Conservation (phyloP, 2,113 vertebrate species). For the Pavo muticus region DNA sequence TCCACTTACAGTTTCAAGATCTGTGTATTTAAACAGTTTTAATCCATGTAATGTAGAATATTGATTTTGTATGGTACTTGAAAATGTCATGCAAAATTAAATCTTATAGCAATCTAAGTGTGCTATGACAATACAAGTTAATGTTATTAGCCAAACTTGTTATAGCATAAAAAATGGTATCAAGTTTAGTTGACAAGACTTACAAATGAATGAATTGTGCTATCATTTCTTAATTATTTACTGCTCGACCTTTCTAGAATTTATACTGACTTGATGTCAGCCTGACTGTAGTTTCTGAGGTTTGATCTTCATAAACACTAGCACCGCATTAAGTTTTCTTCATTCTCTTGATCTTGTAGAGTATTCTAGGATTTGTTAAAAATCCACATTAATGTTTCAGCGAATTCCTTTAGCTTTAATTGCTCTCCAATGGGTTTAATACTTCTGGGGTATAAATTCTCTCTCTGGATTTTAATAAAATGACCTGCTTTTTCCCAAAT, state of each 20-base stretch:
- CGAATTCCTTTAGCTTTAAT: constrained; percentile 35
- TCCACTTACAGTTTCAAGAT: constrained; percentile 60
- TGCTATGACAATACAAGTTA: constrained; percentile 63
- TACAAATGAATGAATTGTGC: constrained; percentile 29
- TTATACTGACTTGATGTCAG: constrained; percentile 8
- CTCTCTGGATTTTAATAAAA: constrained; percentile 30
- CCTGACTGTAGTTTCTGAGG: background rate
- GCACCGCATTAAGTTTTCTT: background rate
- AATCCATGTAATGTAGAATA: constrained; percentile 68
- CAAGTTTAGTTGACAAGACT: constrained; percentile 48
- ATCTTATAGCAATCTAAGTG: constrained; percentile 64
- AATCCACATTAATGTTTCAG: background rate
- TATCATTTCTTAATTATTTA: constrained; percentile 61
- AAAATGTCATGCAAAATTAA: constrained; percentile 71
- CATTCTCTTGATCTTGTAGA: background rate
- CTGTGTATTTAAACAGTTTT: constrained; percentile 71
- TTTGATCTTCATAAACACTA: constrained; percentile 11
- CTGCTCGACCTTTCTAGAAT: constrained; percentile 27
- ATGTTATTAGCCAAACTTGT: constrained; percentile 68
- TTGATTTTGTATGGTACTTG: constrained; percentile 74
- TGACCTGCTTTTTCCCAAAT: background rate
- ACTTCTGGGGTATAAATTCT: background rate
- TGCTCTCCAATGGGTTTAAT: constrained; percentile 1
- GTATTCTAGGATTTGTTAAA: constrained; percentile 32
- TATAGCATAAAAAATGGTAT: constrained; percentile 58